A percentile compares a stretch with the other conserved stretches of the same genome.
Evolutionary conservation across 2,888 invertebrate species (phyloP).

Genomic region (Temnothorax unifasciatus): DNA sequence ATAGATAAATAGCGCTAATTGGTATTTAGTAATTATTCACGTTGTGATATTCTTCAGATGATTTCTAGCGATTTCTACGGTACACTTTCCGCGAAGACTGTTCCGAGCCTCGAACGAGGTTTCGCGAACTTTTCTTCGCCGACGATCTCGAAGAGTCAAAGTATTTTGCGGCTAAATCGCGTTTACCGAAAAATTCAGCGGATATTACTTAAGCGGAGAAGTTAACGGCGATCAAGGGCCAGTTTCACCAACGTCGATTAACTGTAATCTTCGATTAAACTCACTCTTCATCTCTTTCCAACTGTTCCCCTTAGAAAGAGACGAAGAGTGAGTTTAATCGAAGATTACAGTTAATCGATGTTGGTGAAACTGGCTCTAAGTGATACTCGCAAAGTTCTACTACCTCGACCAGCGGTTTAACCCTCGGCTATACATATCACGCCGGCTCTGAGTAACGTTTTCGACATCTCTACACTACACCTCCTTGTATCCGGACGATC

Average conservation of each 20-base stretch:
- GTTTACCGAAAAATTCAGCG: not conserved
- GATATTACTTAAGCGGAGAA: not conserved
- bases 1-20: conserved; percentile 29
- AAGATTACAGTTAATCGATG: no score
- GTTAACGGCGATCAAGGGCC: not conserved
- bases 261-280: no score
- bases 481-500: conserved; percentile 44
- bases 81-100: not conserved
- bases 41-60: not conserved
- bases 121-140: not conserved
- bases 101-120: not conserved
- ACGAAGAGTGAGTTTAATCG: no score
- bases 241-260: no score
- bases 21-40: not conserved
- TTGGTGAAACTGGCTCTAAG: not conserved
- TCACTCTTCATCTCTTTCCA: no score
- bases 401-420: conserved; percentile 43
- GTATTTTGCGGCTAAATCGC: conserved; percentile 2
- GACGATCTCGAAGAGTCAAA: not conserved
- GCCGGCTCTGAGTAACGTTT: conserved; percentile 40
- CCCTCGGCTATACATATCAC: conserved; percentile 47
- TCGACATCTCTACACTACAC: conserved; percentile 47
- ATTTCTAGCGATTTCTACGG: conserved; percentile 16
- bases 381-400: conserved; percentile 12
- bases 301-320: no score